Conservation (phyloP, 2,113 vertebrate genomes). For the Columba livia region DNA sequence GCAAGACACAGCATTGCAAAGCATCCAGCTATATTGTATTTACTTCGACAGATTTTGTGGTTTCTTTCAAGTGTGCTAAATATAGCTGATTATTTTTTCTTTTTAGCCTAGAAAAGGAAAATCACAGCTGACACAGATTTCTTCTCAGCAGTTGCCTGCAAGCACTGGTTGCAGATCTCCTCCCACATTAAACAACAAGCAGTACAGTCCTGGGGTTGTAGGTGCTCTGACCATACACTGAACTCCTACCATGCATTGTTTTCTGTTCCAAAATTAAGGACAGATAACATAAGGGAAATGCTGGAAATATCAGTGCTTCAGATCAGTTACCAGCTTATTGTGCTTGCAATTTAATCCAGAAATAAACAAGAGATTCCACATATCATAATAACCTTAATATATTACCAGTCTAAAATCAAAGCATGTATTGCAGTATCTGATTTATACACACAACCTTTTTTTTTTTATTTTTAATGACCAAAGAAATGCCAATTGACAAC, state of each 20-base stretch:
- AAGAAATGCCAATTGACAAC: background rate
- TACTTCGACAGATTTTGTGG: background rate
- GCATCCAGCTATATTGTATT: background rate
- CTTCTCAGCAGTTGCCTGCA: constrained; percentile 17
- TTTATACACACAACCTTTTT: background rate
- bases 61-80: constrained; percentile 51
- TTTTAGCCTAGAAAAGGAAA: constrained; percentile 5
- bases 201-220: background rate
- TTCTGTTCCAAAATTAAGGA: background rate
- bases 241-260: background rate
- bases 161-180: background rate
- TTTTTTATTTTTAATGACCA: background rate
- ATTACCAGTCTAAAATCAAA: background rate
- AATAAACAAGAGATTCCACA: background rate
- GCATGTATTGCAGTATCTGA: background rate
- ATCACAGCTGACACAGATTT: constrained; percentile 61
- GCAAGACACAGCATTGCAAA: background rate
- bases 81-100: constrained; percentile 47
- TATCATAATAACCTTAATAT: background rate
- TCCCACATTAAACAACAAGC: background rate
- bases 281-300: background rate
- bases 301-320: background rate
- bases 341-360: background rate
- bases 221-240: background rate
- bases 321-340: background rate